Percentiles rank a stretch among this genome's conserved stretches.
These are phyloP conservation scores for Mormyrus iriodes DNA, from an alignment of 2,113 vertebrate species.

Conservation along the genomic window DNA sequence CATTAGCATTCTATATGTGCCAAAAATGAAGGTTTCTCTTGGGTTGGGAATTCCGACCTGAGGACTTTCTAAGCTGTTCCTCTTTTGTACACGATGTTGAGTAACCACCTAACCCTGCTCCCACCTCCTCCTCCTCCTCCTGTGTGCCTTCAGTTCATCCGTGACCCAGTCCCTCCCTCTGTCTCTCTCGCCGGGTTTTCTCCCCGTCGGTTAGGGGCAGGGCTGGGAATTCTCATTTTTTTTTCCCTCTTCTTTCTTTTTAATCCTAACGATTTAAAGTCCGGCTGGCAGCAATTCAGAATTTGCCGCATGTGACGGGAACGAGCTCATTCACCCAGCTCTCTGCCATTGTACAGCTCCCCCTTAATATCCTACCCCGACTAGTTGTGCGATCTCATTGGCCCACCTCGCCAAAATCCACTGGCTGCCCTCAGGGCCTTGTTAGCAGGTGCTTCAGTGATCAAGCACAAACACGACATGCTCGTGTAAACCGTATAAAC, in stretches of 20 bases:
- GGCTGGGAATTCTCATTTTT: neutral
- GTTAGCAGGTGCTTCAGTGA: conserved; percentile 61
- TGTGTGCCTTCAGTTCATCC: neutral
- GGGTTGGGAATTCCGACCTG: too few species aligned
- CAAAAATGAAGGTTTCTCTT: neutral
- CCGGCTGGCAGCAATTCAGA: neutral
- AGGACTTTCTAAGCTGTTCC: neutral
- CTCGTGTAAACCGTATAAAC: conserved; percentile 19
- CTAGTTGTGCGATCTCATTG: neutral
- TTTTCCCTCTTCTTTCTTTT: neutral
- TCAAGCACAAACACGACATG: conserved; percentile 38
- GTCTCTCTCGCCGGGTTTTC: neutral
- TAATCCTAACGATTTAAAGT: neutral
- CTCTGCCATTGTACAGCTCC: neutral
- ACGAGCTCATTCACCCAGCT: neutral
- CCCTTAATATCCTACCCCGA: neutral
- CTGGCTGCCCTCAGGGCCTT: conserved; percentile 38
- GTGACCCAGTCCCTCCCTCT: neutral
- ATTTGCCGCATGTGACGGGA: neutral
- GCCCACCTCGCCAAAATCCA: neutral
- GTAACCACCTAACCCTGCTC: neutral
- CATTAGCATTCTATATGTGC: neutral
- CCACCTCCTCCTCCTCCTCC: neutral
- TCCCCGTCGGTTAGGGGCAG: neutral
- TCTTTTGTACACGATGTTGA: neutral